Conservation (phyloP, 2,888 invertebrate species). For the Coelinius sp. region DNA sequence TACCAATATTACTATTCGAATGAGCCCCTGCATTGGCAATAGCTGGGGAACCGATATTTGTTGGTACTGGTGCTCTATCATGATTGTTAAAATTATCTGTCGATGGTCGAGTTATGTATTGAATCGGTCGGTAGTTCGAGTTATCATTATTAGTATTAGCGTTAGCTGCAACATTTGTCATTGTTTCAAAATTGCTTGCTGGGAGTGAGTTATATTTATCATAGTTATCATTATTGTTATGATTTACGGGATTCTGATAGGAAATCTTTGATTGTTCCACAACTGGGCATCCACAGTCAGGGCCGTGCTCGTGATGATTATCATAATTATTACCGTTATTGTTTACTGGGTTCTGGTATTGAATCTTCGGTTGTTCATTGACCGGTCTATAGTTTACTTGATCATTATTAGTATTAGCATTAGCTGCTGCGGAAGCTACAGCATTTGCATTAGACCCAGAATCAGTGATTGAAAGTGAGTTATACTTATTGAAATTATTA, state of each 20-base stretch:
- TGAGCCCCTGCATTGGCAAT: not conserved
- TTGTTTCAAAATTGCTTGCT: not conserved
- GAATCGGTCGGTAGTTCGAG: not conserved
- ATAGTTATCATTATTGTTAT: not conserved
- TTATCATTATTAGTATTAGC: conserved; percentile 1
- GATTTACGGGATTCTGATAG: not conserved
- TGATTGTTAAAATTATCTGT: not conserved
- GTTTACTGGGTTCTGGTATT: not conserved
- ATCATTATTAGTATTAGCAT: conserved; percentile 17
- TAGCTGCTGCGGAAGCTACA: not conserved
- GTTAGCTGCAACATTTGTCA: not conserved
- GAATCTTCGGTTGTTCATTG: not conserved
- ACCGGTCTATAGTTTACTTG: not conserved
- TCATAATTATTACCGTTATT: not conserved
- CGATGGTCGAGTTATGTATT: not conserved
- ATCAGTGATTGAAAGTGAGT: not conserved
- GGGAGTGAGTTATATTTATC: not conserved
- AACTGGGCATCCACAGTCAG: not conserved
- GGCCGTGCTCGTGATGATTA: not conserved
- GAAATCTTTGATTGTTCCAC: not conserved
- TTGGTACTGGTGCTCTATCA: conserved; percentile 11
- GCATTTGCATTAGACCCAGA: conserved; percentile 24
- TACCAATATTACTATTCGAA: conserved; percentile 12
- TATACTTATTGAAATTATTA: not conserved
- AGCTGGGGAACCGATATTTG: not conserved